Conservation (phyloP, 1,140 invertebrate genomes). For the Sinella curviseta region DNA sequence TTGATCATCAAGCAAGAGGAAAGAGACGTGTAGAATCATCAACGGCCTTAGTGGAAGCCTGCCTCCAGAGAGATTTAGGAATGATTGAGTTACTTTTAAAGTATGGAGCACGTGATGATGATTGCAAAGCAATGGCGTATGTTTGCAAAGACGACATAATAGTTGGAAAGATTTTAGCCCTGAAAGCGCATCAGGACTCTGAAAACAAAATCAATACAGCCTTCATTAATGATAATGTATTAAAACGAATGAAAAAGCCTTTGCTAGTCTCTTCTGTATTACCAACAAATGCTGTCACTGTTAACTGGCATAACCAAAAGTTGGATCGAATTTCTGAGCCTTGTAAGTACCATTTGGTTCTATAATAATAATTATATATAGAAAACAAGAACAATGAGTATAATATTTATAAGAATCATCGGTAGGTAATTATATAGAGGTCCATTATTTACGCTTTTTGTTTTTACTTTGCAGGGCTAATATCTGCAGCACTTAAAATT, state of each 20-base stretch:
- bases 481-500: constrained; percentile 76
- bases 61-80: constrained; percentile 64
- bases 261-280: constrained; percentile 64
- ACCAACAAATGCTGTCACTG: constrained; percentile 82
- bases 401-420: too few species aligned
- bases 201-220: constrained; percentile 51
- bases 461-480: too few species aligned
- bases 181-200: constrained; percentile 60
- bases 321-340: constrained; percentile 68
- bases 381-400: too few species aligned
- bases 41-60: constrained; percentile 72
- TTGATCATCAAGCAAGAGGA: constrained; percentile 25
- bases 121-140: constrained; percentile 76
- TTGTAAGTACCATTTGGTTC: too few species aligned
- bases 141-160: constrained; percentile 70
- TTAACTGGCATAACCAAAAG: constrained; percentile 90
- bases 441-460: too few species aligned
- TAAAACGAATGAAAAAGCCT: constrained; percentile 40
- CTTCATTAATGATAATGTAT: constrained; percentile 46
- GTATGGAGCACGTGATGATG: constrained; percentile 83
- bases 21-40: background rate
- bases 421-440: too few species aligned
- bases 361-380: too few species aligned
- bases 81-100: constrained; percentile 76
- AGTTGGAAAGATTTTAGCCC: constrained; percentile 72